Percentiles rank a stretch among this genome's conserved stretches.
These are phyloP conservation scores for Spodoptera litura DNA, from an alignment of 1,140 invertebrate genomes.

Conservation along the genomic window DNA sequence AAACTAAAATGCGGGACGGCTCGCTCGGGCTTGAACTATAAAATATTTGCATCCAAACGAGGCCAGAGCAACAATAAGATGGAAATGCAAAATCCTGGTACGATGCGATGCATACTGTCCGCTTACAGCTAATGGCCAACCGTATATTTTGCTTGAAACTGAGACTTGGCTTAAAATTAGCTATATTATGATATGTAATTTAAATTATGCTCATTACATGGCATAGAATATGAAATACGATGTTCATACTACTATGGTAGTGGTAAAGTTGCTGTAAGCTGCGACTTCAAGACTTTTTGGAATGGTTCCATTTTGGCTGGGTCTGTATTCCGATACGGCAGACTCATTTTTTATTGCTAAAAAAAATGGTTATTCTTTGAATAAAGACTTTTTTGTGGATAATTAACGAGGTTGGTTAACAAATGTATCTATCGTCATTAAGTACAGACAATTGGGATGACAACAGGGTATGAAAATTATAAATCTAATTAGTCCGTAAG, in stretches of 20 bases:
- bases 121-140: slow-evolving; percentile 54
- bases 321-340: slow-evolving; percentile 25
- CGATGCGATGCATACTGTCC: slow-evolving; percentile 62
- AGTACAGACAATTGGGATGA: too few species aligned
- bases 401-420: slow-evolving; percentile 8
- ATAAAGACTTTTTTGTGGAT: slow-evolving; percentile 18
- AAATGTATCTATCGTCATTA: not conserved
- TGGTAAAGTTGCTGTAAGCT: slow-evolving; percentile 21
- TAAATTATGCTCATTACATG: slow-evolving; percentile 39
- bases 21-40: slow-evolving; percentile 67
- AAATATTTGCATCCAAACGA: slow-evolving; percentile 79
- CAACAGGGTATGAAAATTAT: too few species aligned
- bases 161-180: slow-evolving; percentile 52
- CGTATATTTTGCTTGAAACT: slow-evolving; percentile 50
- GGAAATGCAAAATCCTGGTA: slow-evolving; percentile 67
- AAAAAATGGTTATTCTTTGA: slow-evolving; percentile 25
- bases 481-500: too few species aligned
- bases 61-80: slow-evolving; percentile 72
- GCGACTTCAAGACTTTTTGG: slow-evolving; percentile 44
- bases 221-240: slow-evolving; percentile 26
- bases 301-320: slow-evolving; percentile 40
- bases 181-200: slow-evolving; percentile 43
- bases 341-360: slow-evolving; percentile 32
- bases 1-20: slow-evolving; percentile 65
- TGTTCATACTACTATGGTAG: not conserved